These are phyloP conservation scores for Sepioteuthis lessoniana DNA, from an alignment of 2,888 invertebrate species.

Conservation along the genomic window DNA sequence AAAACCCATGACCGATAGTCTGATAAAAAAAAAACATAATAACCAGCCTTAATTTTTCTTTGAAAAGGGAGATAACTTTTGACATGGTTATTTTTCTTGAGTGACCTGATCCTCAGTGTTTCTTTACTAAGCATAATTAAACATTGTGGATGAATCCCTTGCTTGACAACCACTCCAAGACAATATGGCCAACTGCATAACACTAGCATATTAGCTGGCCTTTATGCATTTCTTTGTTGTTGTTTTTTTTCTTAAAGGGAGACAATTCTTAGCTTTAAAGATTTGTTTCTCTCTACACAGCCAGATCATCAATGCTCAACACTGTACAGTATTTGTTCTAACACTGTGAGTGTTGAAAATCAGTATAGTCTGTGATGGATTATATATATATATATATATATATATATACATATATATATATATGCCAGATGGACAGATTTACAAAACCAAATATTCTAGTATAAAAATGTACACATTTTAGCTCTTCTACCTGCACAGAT, in stretches of 20 bases:
- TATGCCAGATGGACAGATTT: too few relatives aligned
- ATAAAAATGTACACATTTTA: neutral
- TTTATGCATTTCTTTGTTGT: neutral
- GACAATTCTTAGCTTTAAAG: neutral
- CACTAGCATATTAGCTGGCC: neutral
- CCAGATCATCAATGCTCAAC: neutral
- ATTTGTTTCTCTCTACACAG: neutral
- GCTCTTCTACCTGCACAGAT: neutral
- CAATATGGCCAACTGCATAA: neutral
- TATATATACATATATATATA: too few relatives aligned
- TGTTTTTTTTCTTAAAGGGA: neutral
- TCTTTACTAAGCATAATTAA: neutral
- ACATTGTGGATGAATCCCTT: neutral
- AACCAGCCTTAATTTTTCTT: neutral
- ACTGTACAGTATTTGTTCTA: neutral
- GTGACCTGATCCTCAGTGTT: neutral
- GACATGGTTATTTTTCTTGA: neutral
- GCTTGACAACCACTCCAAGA: neutral
- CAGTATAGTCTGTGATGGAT: too few relatives aligned
- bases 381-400: too few relatives aligned
- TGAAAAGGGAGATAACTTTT: neutral
- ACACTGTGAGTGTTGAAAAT: too few relatives aligned
- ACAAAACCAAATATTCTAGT: too few relatives aligned
- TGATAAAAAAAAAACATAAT: neutral
- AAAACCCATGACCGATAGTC: constrained; percentile 33